Evolutionary conservation across 1,140 invertebrate genomes (phyloP), one percentile per base, ranked within the genome.

Genomic region (Ceratina japonica): DNA sequence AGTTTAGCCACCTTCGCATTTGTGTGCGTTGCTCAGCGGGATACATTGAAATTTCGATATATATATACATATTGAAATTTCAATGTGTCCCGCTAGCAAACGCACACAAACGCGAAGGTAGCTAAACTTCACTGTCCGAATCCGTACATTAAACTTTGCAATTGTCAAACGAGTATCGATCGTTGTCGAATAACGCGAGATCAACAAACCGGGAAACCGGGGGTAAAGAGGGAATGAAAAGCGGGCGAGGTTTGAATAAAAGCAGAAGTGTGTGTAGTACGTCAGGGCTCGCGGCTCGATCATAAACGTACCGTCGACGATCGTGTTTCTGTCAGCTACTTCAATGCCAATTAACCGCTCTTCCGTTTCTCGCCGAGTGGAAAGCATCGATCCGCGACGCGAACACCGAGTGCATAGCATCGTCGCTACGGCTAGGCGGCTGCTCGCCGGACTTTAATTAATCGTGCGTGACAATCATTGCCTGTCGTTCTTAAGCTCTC

Each of bases 301-400:
- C 66, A 75, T 56, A 79, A 80, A 69, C 51, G 77, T 66, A 58
- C 56, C 24, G 49, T 76, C 58, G 44, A 79, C 59, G 66, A 75
- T 80, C 77, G 81, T 76, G 81, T 83, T 75, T 83, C 81, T 84
- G 81, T 83, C 83, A 84, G 58, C 72, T 84, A 58, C 75, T 77
- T 72, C 78, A 83, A 69, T 73, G 69, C 59, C 77, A 80, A 84
- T 83, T 84, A 83, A 84, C 72, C 69, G 65, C 72, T 80, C 81
- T 64, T 84, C 72, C 72, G 68, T 76, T 83, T 69, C 68, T 70
- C 79, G 44, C 83, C 77, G 68, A 75, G 63, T 64, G 72, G 66
- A 70, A 83, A 62, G 69, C 83, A 85, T 80, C 68, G 77, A 83
- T 83, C 63, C 78, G 15, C 65, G 24, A 20, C 51, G 20, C 75